Percentiles rank a stretch among this genome's conserved stretches.
Evolutionary conservation across 1,140 invertebrate species (phyloP).

Genomic region (Macrocentrus cingulum): DNA sequence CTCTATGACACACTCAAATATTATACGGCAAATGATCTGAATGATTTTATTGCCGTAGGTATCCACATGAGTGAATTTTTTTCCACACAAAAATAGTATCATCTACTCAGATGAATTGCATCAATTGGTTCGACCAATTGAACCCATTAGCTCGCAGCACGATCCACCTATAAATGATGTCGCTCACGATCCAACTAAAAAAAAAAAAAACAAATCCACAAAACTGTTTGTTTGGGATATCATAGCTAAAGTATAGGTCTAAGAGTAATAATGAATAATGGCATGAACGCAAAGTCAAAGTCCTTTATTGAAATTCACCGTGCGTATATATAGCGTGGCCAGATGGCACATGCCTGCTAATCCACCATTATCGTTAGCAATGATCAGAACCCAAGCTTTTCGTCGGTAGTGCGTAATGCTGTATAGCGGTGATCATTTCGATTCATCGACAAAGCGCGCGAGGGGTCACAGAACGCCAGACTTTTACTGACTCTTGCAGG

Average conservation of each 20-base stretch:
- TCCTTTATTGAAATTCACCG: slow-evolving; percentile 19
- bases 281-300: slow-evolving; percentile 16
- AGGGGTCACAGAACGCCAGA: neutral
- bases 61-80: neutral
- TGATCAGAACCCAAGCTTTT: slow-evolving; percentile 35
- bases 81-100: too few species aligned
- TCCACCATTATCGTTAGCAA: slow-evolving; percentile 49
- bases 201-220: too few species aligned
- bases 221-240: neutral
- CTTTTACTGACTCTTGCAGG: slow-evolving; percentile 17
- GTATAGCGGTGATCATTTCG: slow-evolving; percentile 36
- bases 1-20: slow-evolving; percentile 1
- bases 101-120: too few species aligned
- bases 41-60: slow-evolving; percentile 10
- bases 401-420: too few species aligned
- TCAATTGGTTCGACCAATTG: too few species aligned
- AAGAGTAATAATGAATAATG: too few species aligned
- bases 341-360: slow-evolving; percentile 47
- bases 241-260: neutral
- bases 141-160: too few species aligned
- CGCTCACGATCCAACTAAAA: too few species aligned
- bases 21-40: slow-evolving; percentile 14
- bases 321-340: slow-evolving; percentile 30
- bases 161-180: too few species aligned
- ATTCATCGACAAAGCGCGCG: slow-evolving; percentile 36